These are phyloP conservation scores for Nephrocerus scutellatus DNA, from an alignment of 2,888 invertebrate genomes.

Conservation along the genomic window DNA sequence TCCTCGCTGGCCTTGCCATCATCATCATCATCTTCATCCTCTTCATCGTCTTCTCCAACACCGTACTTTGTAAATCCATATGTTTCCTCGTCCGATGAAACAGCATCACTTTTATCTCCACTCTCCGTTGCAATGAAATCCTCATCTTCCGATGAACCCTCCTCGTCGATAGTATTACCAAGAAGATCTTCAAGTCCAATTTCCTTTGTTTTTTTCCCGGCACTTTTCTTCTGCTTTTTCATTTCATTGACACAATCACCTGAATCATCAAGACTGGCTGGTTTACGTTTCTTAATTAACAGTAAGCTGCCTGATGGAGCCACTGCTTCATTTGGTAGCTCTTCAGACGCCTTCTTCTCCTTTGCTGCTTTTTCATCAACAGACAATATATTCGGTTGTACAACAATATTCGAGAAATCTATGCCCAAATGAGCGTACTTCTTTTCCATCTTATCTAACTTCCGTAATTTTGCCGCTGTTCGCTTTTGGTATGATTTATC, in stretches of 20 bases:
- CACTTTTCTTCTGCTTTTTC: slow-evolving; percentile 13
- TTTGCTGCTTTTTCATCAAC: slow-evolving; percentile 14
- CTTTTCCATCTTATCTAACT: slow-evolving; percentile 32
- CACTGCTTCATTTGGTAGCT: slow-evolving; percentile 1
- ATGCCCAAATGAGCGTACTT: slow-evolving; percentile 39
- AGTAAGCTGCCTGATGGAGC: slow-evolving; percentile 13
- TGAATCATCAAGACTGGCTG: not conserved
- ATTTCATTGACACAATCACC: not conserved
- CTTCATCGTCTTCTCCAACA: slow-evolving; percentile 19
- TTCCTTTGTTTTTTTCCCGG: slow-evolving; percentile 17
- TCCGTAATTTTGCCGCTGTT: slow-evolving; percentile 27
- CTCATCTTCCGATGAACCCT: slow-evolving; percentile 37
- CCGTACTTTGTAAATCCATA: slow-evolving; percentile 21
- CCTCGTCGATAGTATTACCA: slow-evolving; percentile 38
- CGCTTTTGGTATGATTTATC: slow-evolving; percentile 36
- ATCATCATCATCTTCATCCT: slow-evolving; percentile 15
- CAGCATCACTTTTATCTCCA: slow-evolving; percentile 17
- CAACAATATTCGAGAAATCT: slow-evolving; percentile 32
- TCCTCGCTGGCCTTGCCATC: slow-evolving; percentile 11
- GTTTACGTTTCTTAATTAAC: slow-evolving; percentile 17
- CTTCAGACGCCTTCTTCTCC: slow-evolving; percentile 8
- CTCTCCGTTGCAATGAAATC: slow-evolving; percentile 27
- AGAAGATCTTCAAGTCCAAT: slow-evolving; percentile 33
- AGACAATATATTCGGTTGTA: slow-evolving; percentile 27
- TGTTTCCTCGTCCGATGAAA: slow-evolving; percentile 25